Base-by-base conservation (phyloP, 2,888 invertebrate species). In the Nebria brevicollis region DNA sequence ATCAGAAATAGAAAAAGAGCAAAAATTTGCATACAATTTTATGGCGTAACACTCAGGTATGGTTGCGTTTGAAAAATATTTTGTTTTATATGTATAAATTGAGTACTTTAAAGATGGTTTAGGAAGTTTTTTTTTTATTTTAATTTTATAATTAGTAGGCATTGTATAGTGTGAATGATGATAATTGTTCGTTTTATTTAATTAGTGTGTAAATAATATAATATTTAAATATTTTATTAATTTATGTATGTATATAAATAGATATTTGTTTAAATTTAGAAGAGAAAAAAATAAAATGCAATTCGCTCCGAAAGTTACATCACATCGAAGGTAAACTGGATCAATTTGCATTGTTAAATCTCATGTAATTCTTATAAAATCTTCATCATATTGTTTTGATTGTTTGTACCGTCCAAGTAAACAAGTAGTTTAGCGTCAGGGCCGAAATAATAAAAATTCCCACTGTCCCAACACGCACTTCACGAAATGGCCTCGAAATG, bases 301-400 rank as follows among this genome's bases (percentile, higher is more conserved):
- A 80, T 80, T 70, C 65, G 15, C 68, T 64, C 54, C 70, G n/a
- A 80, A 80, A 80, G 75, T 80, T 80, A 80, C 80, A 75, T 80
- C 80, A 80, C 75, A 43, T 73, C 2, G 75, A 72, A 80, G 80
- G 80, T 80, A 75, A 80, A 80, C 80, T 70, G 68, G 80, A 65
- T 79, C 34, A 66, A 79, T 66, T 72, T 74, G 74, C 74, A 66
- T 70, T 70, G 34, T 34, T 66, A 75, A 43, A 43, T 75, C 80
- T 80, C 75, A 75, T 80, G 80, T 80, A 80, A 80, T 75, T 70
- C 73, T 70, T 73, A 41, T 65, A 66, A 80, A 75, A 72, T 80
- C 54, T 80, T 80, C 80, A 75, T 80, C 80, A 80, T 75, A 65
- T 26, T 54, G 15, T 73, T 11, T 73, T 73, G 11, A 73, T 41